Evolutionary conservation across 1,140 invertebrate genomes (phyloP).

Genomic region (Calephelis nemesis): DNA sequence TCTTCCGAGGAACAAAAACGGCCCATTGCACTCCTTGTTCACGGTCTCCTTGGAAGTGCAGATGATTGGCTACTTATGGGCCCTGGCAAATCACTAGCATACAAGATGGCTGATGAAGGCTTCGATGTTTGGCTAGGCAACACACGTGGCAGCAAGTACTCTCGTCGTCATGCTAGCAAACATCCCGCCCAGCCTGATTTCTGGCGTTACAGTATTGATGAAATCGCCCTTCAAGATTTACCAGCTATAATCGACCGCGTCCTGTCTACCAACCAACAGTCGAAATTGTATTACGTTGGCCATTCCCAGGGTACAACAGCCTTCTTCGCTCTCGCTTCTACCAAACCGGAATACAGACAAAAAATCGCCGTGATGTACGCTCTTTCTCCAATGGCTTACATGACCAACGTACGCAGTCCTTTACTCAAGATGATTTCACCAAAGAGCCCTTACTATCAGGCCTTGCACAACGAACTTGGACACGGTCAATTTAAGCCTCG

Average conservation of each 20-base stretch:
- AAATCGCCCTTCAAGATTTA: constrained; percentile 87
- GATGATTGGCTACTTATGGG: constrained; percentile 82
- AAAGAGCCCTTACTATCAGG: constrained; percentile 78
- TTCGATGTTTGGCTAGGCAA: constrained; percentile 91
- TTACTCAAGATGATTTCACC: constrained; percentile 73
- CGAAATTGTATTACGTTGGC: constrained; percentile 83
- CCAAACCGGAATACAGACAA: constrained; percentile 82
- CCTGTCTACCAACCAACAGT: constrained; percentile 74
- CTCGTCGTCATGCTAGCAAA: constrained; percentile 79
- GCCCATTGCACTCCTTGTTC: constrained; percentile 81
- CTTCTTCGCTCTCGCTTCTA: constrained; percentile 79
- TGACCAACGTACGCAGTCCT: constrained; percentile 81
- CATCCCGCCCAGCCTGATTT: constrained; percentile 68
- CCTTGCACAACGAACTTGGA: constrained; percentile 80
- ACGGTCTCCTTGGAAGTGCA: constrained; percentile 83
- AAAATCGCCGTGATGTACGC: constrained; percentile 83
- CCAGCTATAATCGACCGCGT: constrained; percentile 87
- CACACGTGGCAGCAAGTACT: constrained; percentile 85
- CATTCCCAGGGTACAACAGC: constrained; percentile 78
- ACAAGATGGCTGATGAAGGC: constrained; percentile 77
- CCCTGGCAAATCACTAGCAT: constrained; percentile 77
- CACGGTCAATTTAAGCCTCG: constrained; percentile 80
- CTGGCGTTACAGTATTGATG: constrained; percentile 82
- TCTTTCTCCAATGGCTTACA: constrained; percentile 83
- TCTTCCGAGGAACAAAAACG: constrained; percentile 22